phyloP scores from a whole-genome alignment of 2,797 vertebrate species.

The Betta splendens region DNA sequence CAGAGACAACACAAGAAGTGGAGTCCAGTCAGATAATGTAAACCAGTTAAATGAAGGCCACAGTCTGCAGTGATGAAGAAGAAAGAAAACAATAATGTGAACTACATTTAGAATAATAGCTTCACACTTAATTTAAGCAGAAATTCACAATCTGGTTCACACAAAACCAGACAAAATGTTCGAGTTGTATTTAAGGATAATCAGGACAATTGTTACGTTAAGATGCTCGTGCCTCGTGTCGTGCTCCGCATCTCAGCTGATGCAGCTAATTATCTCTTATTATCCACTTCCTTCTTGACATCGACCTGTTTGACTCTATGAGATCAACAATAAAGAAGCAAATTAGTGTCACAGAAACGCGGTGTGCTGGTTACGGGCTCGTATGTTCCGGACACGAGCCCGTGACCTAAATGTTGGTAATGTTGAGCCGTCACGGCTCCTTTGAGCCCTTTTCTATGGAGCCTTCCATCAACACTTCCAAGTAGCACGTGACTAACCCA shows the following conservation, averaged over 20 bases:
- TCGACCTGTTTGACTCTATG: background rate
- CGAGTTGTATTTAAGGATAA: too few relatives aligned
- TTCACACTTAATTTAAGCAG: too few relatives aligned
- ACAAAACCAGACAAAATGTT: too few relatives aligned
- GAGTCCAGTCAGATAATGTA: too few relatives aligned
- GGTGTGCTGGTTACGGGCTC: slow-evolving; percentile 32
- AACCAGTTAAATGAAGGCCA: too few relatives aligned
- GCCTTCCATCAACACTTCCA: background rate
- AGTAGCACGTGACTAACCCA: slow-evolving; percentile 9
- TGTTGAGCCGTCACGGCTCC: background rate
- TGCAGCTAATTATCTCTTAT: background rate
- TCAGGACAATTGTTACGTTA: background rate
- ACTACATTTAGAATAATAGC: too few relatives aligned
- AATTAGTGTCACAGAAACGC: background rate
- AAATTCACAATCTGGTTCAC: too few relatives aligned
- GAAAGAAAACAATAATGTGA: too few relatives aligned
- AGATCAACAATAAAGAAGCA: background rate
- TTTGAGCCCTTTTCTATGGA: slow-evolving; percentile 7
- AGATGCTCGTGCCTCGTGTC: background rate
- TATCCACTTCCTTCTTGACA: background rate
- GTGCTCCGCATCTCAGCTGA: background rate
- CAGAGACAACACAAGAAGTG: too few relatives aligned
- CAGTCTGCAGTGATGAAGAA: too few relatives aligned
- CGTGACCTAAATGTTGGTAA: slow-evolving; percentile 16
- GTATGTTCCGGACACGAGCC: slow-evolving; percentile 18